Conservation (phyloP, 2,113 vertebrate species). For the Cinclus mexicanus region DNA sequence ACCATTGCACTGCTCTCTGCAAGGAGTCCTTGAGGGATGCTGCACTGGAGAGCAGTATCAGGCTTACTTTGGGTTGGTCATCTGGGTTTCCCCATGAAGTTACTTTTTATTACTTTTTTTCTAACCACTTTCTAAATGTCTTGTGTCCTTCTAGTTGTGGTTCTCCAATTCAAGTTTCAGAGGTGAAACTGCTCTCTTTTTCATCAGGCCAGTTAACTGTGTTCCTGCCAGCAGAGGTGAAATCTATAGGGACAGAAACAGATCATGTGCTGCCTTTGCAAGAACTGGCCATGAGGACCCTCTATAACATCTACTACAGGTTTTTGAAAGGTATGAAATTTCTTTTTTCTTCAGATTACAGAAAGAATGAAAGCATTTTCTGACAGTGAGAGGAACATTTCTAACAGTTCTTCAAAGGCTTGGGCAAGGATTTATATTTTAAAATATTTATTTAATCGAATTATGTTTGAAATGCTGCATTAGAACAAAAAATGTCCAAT, state of each 20-base stretch:
- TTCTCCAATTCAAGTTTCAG: slow-evolving; percentile 76
- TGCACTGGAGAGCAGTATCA: not conserved
- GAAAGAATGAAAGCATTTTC: not conserved
- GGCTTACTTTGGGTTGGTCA: not conserved
- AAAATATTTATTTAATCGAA: not conserved
- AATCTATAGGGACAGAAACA: slow-evolving; percentile 82
- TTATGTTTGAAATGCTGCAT: not conserved
- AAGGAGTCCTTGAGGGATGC: not conserved
- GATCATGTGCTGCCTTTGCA: slow-evolving; percentile 89
- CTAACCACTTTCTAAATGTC: slow-evolving; percentile 25
- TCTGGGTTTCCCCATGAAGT: not conserved
- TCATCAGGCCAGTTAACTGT: slow-evolving; percentile 79
- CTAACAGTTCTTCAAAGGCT: not conserved
- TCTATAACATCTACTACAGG: slow-evolving; percentile 77
- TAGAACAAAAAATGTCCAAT: not conserved
- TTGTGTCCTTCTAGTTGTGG: slow-evolving; percentile 84
- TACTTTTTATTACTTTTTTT: not conserved
- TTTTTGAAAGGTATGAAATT: slow-evolving; percentile 75
- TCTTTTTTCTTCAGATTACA: not conserved
- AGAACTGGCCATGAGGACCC: slow-evolving; percentile 87
- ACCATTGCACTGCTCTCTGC: not conserved
- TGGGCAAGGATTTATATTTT: not conserved
- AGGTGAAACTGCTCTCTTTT: slow-evolving; percentile 79
- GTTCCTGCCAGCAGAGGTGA: slow-evolving; percentile 90
- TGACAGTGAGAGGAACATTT: not conserved